Evolutionary conservation across 2,888 invertebrate genomes (phyloP).

Genomic region (Hirtodrosophila cameraria): DNA sequence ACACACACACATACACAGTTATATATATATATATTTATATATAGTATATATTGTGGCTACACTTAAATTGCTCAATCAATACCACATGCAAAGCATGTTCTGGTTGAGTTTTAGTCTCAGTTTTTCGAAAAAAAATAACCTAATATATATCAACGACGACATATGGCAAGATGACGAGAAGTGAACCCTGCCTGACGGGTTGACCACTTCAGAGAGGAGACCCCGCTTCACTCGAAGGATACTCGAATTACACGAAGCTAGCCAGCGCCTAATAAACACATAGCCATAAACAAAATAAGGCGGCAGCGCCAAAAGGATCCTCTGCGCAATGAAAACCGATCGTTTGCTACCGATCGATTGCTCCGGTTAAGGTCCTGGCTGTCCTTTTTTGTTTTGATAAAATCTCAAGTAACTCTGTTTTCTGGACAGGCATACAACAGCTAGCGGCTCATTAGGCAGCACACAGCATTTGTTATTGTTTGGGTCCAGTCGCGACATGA

Average conservation of each 20-base stretch:
- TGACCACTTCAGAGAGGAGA: conserved; percentile 71
- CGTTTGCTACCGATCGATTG: conserved; percentile 62
- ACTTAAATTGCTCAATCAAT: conserved; percentile 74
- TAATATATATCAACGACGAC: conserved; percentile 59
- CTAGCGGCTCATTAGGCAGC: conserved; percentile 55
- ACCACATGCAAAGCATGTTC: conserved; percentile 63
- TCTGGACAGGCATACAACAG: conserved; percentile 12
- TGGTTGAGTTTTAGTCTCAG: conserved; percentile 42
- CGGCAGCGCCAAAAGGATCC: conserved; percentile 62
- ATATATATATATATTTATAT: background rate
- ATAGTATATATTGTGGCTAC: conserved; percentile 25
- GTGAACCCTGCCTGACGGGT: conserved; percentile 44
- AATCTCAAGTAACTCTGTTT: conserved; percentile 68
- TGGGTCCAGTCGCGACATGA: conserved; percentile 62
- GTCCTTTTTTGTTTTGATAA: conserved; percentile 72
- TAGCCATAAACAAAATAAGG: conserved; percentile 49
- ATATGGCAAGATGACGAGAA: conserved; percentile 59
- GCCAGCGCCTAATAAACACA: conserved; percentile 42
- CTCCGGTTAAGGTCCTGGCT: conserved; percentile 28
- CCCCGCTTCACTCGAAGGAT: conserved; percentile 23
- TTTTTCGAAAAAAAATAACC: conserved; percentile 25
- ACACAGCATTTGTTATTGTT: conserved; percentile 43
- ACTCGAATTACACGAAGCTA: conserved; percentile 62
- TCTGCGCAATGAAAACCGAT: conserved; percentile 34
- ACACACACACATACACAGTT: conserved; percentile 16